Evolutionary conservation across 2,797 vertebrate species (phyloP), one percentile per base, ranked within the genome.

Genomic region (Fundulus diaphanus): DNA sequence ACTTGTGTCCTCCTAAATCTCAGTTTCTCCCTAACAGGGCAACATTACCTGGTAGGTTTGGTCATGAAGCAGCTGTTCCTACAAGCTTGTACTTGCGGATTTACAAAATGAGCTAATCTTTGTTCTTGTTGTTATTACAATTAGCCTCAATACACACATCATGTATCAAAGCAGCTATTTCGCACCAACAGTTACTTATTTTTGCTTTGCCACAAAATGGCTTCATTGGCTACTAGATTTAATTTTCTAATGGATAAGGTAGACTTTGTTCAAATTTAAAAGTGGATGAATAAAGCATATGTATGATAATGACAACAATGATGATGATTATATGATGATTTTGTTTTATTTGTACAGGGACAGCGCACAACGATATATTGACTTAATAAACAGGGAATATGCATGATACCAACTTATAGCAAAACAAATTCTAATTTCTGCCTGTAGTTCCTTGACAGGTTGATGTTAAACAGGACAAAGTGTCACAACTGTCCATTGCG

Each of bases 1-100:
- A 61, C 66, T 71, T 1, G 9, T 52, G 5, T 70, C 54, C 68
- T 49, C 40, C 51, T 68, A 18, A 82, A 82, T 51, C 75, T 31
- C 63, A 33, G 49, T 77, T 80, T 74, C 6, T 13, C 8, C 35
- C 56, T 76, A 76, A 82, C 27, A 22, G 78, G 52, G 35, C 31
- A 27, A 65, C 82, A 79, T 73, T 18, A 68, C 31, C 70, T 12
- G 42, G 40, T 71, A 35, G 7, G 42, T 40, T 81, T 63, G 44
- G 54, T 59, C 24, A 52, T 54, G 42, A 68, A 51, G 37, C 73
- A 76, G 61, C 49, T 88, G 72, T 48, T 31, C 40, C 1, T 22
- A n/a, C 35, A 46, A 15, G 61, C 24, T 24, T 46, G 73, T 46
- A 24, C n/a, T 56, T 18, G 13, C 66, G 57, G 66, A 24, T 70